Base-by-base conservation (phyloP, 2,113 vertebrate genomes). In the Turdus rufiventris region DNA sequence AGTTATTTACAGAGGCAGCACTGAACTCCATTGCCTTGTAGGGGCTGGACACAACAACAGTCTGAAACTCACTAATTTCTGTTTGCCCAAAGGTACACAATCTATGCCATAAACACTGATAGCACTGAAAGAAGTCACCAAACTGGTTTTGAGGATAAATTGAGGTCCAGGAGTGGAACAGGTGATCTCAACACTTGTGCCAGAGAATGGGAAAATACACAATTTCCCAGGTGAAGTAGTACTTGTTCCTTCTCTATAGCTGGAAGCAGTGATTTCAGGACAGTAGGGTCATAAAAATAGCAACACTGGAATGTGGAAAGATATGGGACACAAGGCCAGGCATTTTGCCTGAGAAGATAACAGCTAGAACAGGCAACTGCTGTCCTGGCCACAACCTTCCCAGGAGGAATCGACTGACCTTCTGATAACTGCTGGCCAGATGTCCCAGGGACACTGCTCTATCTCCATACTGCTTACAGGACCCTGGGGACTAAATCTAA, bases 271-370 rank as follows among this genome's bases (percentile, higher is more conserved):
- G 86, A 51, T 80, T 75, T 74, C 63, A 74, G 42, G 60, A 60
- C 26, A 88, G 47, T 60, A 77, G 61, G 63, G 65, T 77, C 60
- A 84, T 75, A 92, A 91, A 95, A 96, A 96, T 88, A 93, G 85
- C 68, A 83, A 51, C 67, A 43, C 3, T 92, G 72, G 85, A 94
- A 90, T 66, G 51, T 33, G 6, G 42, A 51, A 19, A 89, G 82
- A 66, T 86, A 85, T 0, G 38, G 67, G 33, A 70, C 38, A 57
- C 19, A 50, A 79, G 65, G 67, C 9, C 67, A 83, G 38, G 62
- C 36, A 0, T 88, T 85, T 91, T 91, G 42, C 75, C 47, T 73
- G 63, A 65, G 75, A 63, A 91, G 90, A 95, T 76, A 92, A 62
- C 56, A 86, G 72, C 78, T 66, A 83, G 50, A 90, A 70, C 58